A percentile compares a stretch with the other conserved stretches of the same genome.
Evolutionary conservation across 2,797 vertebrate genomes (phyloP).

Genomic region (Aulostomus chinensis): DNA sequence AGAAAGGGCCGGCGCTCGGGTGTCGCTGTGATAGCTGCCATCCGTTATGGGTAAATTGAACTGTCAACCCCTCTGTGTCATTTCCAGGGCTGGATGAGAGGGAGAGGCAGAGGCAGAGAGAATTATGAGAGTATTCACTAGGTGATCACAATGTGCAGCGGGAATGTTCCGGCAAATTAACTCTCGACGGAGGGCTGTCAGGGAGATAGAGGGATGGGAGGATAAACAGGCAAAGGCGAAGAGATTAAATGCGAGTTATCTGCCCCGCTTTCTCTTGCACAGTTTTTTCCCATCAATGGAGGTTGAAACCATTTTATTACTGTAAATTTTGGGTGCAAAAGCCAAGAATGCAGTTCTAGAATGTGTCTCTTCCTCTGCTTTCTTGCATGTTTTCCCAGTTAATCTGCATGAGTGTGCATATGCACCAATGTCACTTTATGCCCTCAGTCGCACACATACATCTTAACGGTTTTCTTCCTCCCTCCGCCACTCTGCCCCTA

Average conservation of each 20-base stretch:
- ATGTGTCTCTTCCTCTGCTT: conserved; percentile 5
- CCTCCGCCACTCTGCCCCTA: conserved; percentile 54
- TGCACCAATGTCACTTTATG: conserved; percentile 16
- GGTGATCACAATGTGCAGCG: conserved; percentile 81
- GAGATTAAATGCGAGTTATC: conserved; percentile 17
- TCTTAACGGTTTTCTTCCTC: conserved; percentile 15
- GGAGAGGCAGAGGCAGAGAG: conserved; percentile 70
- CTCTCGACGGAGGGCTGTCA: conserved; percentile 73
- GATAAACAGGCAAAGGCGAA: conserved; percentile 62
- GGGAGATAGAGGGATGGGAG: conserved; percentile 75
- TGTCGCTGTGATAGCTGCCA: conserved; percentile 85
- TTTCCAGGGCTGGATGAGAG: conserved; percentile 83
- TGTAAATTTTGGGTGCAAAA: not conserved
- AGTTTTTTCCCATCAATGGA: no score
- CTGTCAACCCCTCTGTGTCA: conserved; percentile 91
- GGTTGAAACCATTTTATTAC: no score
- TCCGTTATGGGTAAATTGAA: conserved; percentile 98
- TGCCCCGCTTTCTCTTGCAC: conserved; percentile 19
- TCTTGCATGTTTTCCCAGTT: not conserved
- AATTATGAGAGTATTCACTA: conserved; percentile 83
- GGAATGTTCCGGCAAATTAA: conserved; percentile 84
- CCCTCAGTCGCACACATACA: conserved; percentile 22
- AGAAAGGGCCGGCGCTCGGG: conserved; percentile 44
- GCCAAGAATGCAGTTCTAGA: no score
- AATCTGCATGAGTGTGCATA: conserved; percentile 23